Conservation (phyloP, 2,797 vertebrate species). For the Merluccius polli region DNA sequence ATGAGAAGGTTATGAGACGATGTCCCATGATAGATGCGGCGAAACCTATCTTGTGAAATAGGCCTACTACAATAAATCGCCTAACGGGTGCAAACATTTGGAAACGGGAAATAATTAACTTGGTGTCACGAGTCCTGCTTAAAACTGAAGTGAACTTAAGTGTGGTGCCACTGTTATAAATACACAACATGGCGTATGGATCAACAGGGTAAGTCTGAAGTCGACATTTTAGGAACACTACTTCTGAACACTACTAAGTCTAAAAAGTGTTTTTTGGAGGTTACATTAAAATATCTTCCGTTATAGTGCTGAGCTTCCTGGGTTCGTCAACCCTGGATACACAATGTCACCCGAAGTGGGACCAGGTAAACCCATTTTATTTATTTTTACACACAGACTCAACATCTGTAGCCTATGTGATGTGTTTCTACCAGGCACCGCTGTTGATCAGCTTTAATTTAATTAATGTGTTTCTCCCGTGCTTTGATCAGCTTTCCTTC, state of each 20-base stretch:
- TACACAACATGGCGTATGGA: neutral
- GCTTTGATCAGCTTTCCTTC: no score
- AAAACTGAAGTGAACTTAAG: neutral
- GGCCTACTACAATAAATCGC: neutral
- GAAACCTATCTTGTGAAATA: no score
- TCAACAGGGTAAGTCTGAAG: neutral
- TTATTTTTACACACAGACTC: no score
- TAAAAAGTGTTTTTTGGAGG: no score
- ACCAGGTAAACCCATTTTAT: neutral
- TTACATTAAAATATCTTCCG: neutral
- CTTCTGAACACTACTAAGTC: no score
- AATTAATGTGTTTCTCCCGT: no score
- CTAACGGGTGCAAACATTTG: neutral
- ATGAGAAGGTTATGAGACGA: no score
- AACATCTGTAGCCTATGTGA: no score
- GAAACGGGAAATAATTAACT: neutral
- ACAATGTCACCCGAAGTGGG: neutral
- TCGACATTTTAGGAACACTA: neutral
- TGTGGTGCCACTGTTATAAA: neutral
- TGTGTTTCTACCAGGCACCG: no score
- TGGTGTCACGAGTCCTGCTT: neutral
- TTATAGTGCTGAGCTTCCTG: neutral
- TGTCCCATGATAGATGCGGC: no score
- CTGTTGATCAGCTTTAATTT: no score
- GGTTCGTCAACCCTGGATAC: neutral